Evolutionary conservation across 2,888 invertebrate genomes (phyloP), one percentile per base, ranked within the genome.

Genomic region (Cataglyphis altisquamis): DNA sequence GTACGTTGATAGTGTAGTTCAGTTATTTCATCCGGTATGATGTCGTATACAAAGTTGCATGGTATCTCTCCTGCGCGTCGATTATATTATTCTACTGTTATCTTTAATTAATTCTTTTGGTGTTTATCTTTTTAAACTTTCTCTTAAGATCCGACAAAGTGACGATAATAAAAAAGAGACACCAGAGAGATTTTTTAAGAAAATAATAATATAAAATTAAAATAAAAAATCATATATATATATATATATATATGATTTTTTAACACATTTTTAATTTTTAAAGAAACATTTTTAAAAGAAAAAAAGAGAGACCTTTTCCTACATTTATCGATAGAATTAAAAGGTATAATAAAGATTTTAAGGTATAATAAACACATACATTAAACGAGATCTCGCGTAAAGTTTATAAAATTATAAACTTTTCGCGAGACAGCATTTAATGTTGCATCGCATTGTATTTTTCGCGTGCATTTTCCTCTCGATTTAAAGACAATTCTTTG

Each of bases 1-100:
- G 25, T 29, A 67, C 66, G 87, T 88, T 89, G 91, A 90, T 91
- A 91, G n/a, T 10, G 68, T 32, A 78, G 36, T 84, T 84, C 55
- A 29, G 60, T 77, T 73, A 48, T 48, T 70, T 57, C 55, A 70
- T 1, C 9, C 39, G 55, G 15, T 45, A 25, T 29, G 25, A 66
- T 21, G 77, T 75, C n/a, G 25, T 70, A 77, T 41, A 70, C 4
- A 29, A 29, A 57, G 57, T 41, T 57, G 12, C 72, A 77, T 15
- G 64, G 52, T 75, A 75, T n/a, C 39, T 39, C 29, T n/a, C 8
- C 45, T 48, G 36, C 52, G 9, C 18, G 41, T 55, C 55, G 21
- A 52, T 77, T 77, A 77, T 70, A 70, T 77, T 57, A 57, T 70
- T 68, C 15, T 32, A 41, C 41, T 70, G 29, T 25, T 64, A n/a